Conservation (phyloP, 37 sponge, comb jelly and placozoan species). For the Oscarella lobularis region DNA sequence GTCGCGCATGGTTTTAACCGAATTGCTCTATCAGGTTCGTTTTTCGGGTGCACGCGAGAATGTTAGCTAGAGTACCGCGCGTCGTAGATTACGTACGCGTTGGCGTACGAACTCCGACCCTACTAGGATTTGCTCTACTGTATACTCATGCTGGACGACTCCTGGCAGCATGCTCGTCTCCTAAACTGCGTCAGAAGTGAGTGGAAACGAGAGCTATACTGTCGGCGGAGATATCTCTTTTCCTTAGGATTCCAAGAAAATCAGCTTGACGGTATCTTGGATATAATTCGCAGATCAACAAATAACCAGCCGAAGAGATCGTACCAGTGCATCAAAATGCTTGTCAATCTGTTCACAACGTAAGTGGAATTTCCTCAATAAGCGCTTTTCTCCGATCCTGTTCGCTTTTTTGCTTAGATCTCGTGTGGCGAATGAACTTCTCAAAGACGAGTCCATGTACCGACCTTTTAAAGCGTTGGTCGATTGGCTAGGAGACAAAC, state of each 20-base stretch:
- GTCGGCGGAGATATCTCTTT: too few species aligned
- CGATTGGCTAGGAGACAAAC: constrained; percentile 50
- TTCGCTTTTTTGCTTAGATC: too few species aligned
- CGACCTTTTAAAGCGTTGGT: too few species aligned
- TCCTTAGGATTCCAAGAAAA: too few species aligned
- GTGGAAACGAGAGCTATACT: too few species aligned
- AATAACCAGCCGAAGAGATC: constrained; percentile 61
- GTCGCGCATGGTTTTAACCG: not conserved
- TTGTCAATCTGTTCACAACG: constrained; percentile 32
- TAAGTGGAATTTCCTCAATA: not conserved
- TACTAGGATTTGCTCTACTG: constrained; percentile 61
- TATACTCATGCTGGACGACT: constrained; percentile 62
- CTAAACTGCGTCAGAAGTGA: constrained; percentile 16
- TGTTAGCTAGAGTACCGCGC: too few species aligned
- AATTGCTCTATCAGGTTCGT: not conserved
- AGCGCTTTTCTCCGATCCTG: not conserved
- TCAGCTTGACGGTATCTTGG: too few species aligned
- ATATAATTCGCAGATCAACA: too few species aligned
- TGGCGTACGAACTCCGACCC: constrained; percentile 58
- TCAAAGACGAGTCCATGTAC: too few species aligned
- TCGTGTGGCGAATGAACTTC: too few species aligned
- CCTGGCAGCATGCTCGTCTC: constrained; percentile 58
- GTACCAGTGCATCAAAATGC: constrained; percentile 66
- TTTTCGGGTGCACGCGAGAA: too few species aligned
- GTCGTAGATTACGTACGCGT: constrained; percentile 59